Base-by-base conservation (phyloP, 2,888 invertebrate species). In the Rapana venosa region DNA sequence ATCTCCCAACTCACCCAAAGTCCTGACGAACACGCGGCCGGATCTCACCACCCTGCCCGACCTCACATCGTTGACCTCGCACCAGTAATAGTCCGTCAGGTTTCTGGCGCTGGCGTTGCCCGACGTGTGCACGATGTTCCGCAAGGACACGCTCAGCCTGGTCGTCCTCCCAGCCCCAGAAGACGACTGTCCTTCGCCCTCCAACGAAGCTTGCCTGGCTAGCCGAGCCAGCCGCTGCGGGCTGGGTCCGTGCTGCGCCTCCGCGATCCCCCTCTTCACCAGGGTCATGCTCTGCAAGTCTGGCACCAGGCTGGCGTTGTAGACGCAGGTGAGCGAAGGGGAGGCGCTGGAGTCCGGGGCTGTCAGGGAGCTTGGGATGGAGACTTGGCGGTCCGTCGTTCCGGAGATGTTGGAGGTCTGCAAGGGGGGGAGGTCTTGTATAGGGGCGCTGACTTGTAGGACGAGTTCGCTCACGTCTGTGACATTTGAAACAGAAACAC, bases 21-120 rank as follows among this genome's bases (percentile, higher is more conserved):
- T 32, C 26, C 74, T 26, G 15, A 87, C n/a, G 47, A 87, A 87
- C 0, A 74, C 36, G 1, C 47, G 35, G 26, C 47, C 74, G 0
- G 87, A 87, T 5, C 74, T 74, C 17, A 74, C 47, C 11, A 87
- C 47, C 26, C 47, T 20, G 11, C 87, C 87, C 0, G 74, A 36
- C 0, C 1, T 26, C 26, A 87, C n/a, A 13, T 87, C 74, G 87
- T 87, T 87, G n/a, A 87, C 22, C 47, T 87, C 87, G 17, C 87
- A 87, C 87, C 87, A 87, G 87, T 74, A 87, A 26, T 87, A 87
- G 20, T 74, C 74, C 47, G 74, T 22, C 70, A 74, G 4, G 47
- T 74, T 74, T 2, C n/a, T 17, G 13, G 15, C 58, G 84, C 15
- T 17, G 47, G 47, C 2, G 47, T 47, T 47, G 47, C 47, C 47